Base-by-base conservation (phyloP, 2,888 invertebrate species). In the Magallana nippona region DNA sequence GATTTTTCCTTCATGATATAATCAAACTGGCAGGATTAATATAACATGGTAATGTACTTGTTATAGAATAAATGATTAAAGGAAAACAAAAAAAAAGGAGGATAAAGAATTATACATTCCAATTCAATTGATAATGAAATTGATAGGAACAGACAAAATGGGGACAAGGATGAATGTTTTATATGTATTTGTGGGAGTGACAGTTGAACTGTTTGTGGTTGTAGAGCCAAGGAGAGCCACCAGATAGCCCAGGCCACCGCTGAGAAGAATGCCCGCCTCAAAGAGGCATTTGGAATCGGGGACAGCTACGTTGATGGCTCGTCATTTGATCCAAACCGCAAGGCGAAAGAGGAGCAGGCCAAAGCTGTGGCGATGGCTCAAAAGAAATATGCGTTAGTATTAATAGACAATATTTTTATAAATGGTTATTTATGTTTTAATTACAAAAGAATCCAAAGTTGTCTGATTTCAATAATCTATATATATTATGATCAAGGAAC, bases 241-340 rank as follows among this genome's bases (percentile, higher is more conserved):
- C 98, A 98, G 94, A 96, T 98, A 88, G 98, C 99, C 0, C 98
- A 98, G 94, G 98, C 98, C 44, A 98, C 98, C 94, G 97, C 97
- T 93, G 97, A 98, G 94, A 98, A 98, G 95, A 99, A 99, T 95
- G 97, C 97, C 1, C 96, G 97, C 84, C 95, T 99, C 86, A 96
- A 98, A 83, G 97, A 98, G 94, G 99, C 98, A 8, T 98, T 99
- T 94, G 98, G 98, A 84, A 98, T 99, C 90, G 97, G 97, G 55
- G 97, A 98, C 91, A 97, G 96, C 92, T 99, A 98, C 95, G 97
- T 98, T 83, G 98, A 98, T 94, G 98, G 98, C 88, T 97, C 97
- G 93, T 97, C 98, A 93, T 96, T 98, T 94, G 98, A 98, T 95
- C 96, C 97, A 2, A 97, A 97, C 94, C 95, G 97, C 79, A 95